Evolutionary conservation across 35 echinoderm and acorn worm species (phyloP).

Genomic region (Holothuria glaberrima): DNA sequence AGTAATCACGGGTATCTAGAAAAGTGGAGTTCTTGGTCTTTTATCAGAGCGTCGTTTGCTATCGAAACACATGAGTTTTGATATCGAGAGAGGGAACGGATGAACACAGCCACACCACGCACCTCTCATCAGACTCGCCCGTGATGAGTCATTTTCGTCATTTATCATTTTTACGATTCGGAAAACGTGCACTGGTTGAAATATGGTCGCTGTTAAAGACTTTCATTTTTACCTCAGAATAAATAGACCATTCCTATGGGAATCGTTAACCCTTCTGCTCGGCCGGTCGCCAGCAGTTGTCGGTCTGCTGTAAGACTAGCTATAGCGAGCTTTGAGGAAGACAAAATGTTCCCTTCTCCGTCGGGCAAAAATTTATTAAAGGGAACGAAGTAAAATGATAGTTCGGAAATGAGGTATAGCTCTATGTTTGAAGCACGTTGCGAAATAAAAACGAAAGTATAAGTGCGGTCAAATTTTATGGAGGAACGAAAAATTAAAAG

Average conservation of each 20-base stretch:
- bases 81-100: not conserved
- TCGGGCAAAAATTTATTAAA: not conserved
- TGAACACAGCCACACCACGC: not conserved
- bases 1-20: too few species aligned
- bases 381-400: too few species aligned
- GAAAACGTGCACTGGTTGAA: constrained; percentile 15
- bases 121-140: not conserved
- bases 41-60: too few species aligned
- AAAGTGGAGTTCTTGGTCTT: too few species aligned
- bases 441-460: too few species aligned
- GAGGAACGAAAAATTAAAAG: too few species aligned
- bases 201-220: constrained; percentile 33
- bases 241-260: constrained; percentile 23
- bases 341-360: not conserved
- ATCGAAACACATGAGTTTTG: not conserved
- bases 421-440: too few species aligned
- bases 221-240: constrained; percentile 22
- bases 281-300: not conserved
- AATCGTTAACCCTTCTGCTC: constrained; percentile 39
- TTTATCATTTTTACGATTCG: constrained; percentile 47
- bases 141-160: constrained; percentile 39
- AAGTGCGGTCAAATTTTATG: too few species aligned
- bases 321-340: not conserved
- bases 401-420: too few species aligned
- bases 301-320: not conserved